Percentiles rank a stretch among this genome's conserved stretches.
Evolutionary conservation across 1,140 invertebrate species (phyloP).

Genomic region (Orchesella cincta): DNA sequence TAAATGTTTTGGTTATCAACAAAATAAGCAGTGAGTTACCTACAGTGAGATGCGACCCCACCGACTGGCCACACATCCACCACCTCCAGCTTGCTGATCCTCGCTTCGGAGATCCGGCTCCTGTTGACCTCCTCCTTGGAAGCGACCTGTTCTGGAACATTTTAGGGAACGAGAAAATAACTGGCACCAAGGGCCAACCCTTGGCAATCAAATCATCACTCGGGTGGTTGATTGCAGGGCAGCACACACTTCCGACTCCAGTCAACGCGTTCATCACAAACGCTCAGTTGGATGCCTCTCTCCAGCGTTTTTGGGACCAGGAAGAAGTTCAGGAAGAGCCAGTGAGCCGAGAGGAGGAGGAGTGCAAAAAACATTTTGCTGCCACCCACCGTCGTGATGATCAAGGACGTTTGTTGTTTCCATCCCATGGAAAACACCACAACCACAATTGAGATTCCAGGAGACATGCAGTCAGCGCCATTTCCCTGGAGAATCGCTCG

Average conservation of each 20-base stretch:
- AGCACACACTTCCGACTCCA: background rate
- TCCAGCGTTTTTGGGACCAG: conserved; percentile 49
- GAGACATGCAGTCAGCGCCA: too few relatives aligned
- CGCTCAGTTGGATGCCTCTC: conserved; percentile 29
- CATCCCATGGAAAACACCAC: conserved; percentile 56
- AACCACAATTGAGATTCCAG: too few relatives aligned
- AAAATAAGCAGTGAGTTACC: background rate
- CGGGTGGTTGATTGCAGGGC: conserved; percentile 7
- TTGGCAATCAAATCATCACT: background rate
- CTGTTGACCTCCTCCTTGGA: background rate
- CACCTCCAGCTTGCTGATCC: background rate
- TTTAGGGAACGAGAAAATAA: conserved; percentile 29
- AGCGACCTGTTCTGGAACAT: conserved; percentile 52
- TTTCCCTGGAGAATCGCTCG: too few relatives aligned
- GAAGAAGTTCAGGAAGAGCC: conserved; percentile 38
- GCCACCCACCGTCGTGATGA: background rate
- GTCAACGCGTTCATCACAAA: background rate
- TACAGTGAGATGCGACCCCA: background rate
- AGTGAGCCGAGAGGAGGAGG: background rate
- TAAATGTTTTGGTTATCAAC: background rate
- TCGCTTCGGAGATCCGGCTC: background rate
- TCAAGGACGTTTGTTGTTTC: conserved; percentile 48
- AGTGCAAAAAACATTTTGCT: background rate
- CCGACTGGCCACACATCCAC: background rate
- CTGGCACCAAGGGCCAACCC: background rate